Evolutionary conservation across 2,113 vertebrate genomes (phyloP).

Genomic region (Pipra filicauda): DNA sequence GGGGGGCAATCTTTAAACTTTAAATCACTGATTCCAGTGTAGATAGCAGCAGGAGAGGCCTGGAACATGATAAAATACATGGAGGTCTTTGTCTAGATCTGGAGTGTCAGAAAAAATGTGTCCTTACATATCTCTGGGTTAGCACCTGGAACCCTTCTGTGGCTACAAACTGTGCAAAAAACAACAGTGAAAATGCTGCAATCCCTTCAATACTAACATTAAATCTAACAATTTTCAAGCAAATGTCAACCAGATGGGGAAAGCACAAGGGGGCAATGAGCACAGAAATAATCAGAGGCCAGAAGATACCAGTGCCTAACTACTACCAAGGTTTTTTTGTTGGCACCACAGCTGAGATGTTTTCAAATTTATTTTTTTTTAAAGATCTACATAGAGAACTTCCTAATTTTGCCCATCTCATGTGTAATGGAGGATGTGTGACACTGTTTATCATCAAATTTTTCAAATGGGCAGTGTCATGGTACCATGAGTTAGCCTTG

Average conservation of each 20-base stretch:
- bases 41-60: background rate
- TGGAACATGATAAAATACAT: background rate
- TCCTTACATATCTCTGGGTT: background rate
- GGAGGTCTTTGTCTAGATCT: background rate
- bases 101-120: background rate
- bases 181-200: background rate
- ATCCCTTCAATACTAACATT: background rate
- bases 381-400: background rate
- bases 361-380: background rate
- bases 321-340: background rate
- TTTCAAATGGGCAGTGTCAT: background rate
- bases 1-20: background rate
- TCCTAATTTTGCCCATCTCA: background rate
- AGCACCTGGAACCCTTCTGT: background rate
- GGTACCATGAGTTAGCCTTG: background rate
- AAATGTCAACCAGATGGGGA: background rate
- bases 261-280: background rate
- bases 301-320: background rate
- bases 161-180: accelerated
- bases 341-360: background rate
- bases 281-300: background rate
- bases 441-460: background rate
- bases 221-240: background rate
- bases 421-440: background rate
- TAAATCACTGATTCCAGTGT: background rate